A percentile compares a stretch with the other conserved stretches of the same genome.
These are phyloP conservation scores for Coreoperca whiteheadi DNA, from an alignment of 2,113 vertebrate genomes.

Conservation along the genomic window DNA sequence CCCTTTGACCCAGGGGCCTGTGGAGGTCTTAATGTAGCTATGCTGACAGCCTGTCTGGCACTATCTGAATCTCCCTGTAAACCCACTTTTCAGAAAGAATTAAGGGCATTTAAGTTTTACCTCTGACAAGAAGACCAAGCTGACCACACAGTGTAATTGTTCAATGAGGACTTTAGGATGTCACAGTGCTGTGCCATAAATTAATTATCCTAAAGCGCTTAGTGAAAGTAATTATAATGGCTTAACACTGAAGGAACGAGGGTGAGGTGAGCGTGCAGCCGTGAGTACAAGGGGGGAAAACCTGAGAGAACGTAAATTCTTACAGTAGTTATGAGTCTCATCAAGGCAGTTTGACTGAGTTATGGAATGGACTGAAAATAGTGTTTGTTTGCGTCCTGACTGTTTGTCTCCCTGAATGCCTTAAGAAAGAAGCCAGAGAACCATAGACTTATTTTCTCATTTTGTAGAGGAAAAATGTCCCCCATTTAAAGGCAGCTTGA, in stretches of 20 bases:
- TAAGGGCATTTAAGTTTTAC: constrained; percentile 50
- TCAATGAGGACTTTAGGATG: constrained; percentile 68
- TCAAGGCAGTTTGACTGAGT: constrained; percentile 59
- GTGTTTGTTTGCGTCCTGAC: constrained; percentile 32
- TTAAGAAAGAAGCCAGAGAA: constrained; percentile 33
- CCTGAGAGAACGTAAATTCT: constrained; percentile 51
- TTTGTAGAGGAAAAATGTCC: constrained; percentile 18
- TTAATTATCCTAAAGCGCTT: constrained; percentile 76
- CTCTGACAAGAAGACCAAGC: constrained; percentile 46
- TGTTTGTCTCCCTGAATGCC: constrained; percentile 16
- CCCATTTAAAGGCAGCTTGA: constrained; percentile 13
- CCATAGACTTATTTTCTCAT: constrained; percentile 13
- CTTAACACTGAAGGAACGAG: constrained; percentile 50
- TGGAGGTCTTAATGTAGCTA: constrained; percentile 29
- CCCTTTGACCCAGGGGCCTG: constrained; percentile 24
- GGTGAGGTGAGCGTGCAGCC: constrained; percentile 46
- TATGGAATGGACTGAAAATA: constrained; percentile 52
- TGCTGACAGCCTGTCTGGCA: constrained; percentile 27
- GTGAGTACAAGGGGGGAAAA: constrained; percentile 29
- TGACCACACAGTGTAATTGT: constrained; percentile 64
- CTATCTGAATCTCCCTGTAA: constrained; percentile 35
- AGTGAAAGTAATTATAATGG: constrained; percentile 66
- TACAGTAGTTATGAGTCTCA: constrained; percentile 57
- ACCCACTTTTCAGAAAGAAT: constrained; percentile 55
- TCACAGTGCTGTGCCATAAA: constrained; percentile 69